These are phyloP conservation scores for Scaeva pyrastri DNA, from an alignment of 2,888 invertebrate species.

Conservation along the genomic window DNA sequence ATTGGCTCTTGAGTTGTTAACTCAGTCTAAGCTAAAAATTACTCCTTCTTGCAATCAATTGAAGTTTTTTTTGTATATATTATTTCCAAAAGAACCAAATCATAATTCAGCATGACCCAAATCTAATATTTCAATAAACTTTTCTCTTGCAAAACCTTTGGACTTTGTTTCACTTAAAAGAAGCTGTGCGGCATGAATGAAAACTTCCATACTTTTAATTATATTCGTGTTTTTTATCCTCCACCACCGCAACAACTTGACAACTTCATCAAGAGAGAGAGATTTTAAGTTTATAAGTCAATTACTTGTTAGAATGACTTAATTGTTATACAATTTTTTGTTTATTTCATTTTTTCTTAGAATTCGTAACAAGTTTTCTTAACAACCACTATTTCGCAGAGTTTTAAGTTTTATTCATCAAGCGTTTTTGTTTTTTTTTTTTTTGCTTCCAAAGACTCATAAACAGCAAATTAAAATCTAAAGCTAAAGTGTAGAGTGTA, in stretches of 20 bases:
- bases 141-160: background rate
- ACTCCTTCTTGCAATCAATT: no score
- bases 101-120: background rate
- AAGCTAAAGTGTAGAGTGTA: background rate
- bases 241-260: background rate
- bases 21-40: no score
- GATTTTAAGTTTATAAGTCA: slow-evolving; percentile 7
- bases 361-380: slow-evolving; percentile 25
- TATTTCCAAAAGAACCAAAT: background rate
- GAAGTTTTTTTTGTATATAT: no score
- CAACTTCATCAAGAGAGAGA: slow-evolving; percentile 15
- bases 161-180: background rate
- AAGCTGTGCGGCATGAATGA: background rate
- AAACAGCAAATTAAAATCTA: slow-evolving; percentile 45
- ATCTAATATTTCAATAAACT: background rate
- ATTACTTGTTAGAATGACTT: slow-evolving; percentile 5
- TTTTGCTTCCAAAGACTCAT: slow-evolving; percentile 4
- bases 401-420: slow-evolving; percentile 28
- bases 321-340: background rate
- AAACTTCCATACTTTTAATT: background rate
- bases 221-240: background rate
- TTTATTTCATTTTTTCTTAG: slow-evolving; percentile 4
- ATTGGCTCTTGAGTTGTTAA: no score
- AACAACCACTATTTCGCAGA: slow-evolving; percentile 9
- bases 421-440: slow-evolving; percentile 1